phyloP scores from a whole-genome alignment of 2,888 invertebrate genomes.

The Andrena trimmerana region DNA sequence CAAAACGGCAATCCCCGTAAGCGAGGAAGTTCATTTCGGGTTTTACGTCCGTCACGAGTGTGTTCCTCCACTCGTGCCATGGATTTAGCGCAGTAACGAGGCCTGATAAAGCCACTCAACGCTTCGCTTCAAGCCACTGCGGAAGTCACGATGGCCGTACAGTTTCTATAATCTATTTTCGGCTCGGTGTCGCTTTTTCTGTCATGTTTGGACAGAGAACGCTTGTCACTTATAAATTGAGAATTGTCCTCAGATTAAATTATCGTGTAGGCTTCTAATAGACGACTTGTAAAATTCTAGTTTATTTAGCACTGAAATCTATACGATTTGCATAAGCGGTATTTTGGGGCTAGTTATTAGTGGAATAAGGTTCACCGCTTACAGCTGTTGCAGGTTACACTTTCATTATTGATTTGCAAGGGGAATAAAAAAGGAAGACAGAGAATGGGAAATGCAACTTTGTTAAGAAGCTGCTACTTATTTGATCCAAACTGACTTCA shows the following conservation, averaged over 20 bases:
- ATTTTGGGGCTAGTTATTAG: too few relatives aligned
- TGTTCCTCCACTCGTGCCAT: constrained; percentile 67
- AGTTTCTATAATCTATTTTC: constrained; percentile 56
- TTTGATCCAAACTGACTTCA: too few relatives aligned
- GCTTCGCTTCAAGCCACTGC: constrained; percentile 48
- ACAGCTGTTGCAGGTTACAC: too few relatives aligned
- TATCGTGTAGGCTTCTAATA: not conserved
- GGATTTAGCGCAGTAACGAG: constrained; percentile 67
- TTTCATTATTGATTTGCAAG: too few relatives aligned
- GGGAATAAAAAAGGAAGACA: too few relatives aligned
- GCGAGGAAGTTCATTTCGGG: constrained; percentile 66
- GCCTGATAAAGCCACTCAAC: constrained; percentile 69
- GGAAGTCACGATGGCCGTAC: constrained; percentile 50
- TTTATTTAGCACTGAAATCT: too few relatives aligned
- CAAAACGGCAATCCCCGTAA: constrained; percentile 68
- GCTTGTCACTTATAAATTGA: not conserved
- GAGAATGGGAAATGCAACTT: too few relatives aligned
- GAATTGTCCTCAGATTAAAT: not conserved
- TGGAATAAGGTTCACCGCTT: too few relatives aligned
- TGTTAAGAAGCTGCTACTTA: too few relatives aligned
- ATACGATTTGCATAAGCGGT: too few relatives aligned
- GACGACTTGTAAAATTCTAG: not conserved
- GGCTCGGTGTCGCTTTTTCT: constrained; percentile 16
- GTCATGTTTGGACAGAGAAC: constrained; percentile 1
- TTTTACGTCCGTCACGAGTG: constrained; percentile 67